A percentile compares a stretch with the other conserved stretches of the same genome.
Evolutionary conservation across 2,888 invertebrate genomes (phyloP).

Genomic region (Drosophila pseudotakahashii): DNA sequence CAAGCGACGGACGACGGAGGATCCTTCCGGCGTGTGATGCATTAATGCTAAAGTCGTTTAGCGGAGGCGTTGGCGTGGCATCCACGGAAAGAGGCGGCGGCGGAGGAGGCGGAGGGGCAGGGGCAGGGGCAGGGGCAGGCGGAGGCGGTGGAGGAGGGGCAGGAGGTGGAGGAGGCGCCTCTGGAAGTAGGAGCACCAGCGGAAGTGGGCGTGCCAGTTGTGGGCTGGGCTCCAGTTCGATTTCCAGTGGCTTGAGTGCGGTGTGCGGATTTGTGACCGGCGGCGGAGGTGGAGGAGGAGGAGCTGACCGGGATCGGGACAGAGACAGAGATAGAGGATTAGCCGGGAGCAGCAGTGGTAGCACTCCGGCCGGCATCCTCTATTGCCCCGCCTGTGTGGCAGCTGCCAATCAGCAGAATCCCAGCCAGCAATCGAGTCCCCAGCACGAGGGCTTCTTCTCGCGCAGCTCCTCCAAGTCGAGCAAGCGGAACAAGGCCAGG

Average conservation of each 20-base stretch:
- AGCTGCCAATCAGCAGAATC: slow-evolving; percentile 43
- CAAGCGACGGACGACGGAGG: slow-evolving; percentile 66
- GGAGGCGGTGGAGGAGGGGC: slow-evolving; percentile 1
- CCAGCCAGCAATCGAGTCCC: slow-evolving; percentile 23
- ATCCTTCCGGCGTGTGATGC: slow-evolving; percentile 82
- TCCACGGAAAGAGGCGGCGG: slow-evolving; percentile 51
- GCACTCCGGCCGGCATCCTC: slow-evolving; percentile 56
- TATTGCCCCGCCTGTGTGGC: slow-evolving; percentile 70
- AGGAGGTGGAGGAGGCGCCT: slow-evolving; percentile 15
- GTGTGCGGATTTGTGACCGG: slow-evolving; percentile 37
- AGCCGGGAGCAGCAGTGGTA: slow-evolving; percentile 33
- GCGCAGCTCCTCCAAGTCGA: slow-evolving; percentile 57
- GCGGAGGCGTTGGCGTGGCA: slow-evolving; percentile 64
- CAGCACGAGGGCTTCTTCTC: slow-evolving; percentile 42
- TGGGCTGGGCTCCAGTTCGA: slow-evolving; percentile 46
- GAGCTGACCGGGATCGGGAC: slow-evolving; percentile 7
- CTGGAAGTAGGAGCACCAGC: slow-evolving; percentile 34
- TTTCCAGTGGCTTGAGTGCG: slow-evolving; percentile 34
- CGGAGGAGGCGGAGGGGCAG: slow-evolving; percentile 37
- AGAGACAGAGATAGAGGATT: slow-evolving; percentile 7
- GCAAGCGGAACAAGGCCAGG: slow-evolving; percentile 55
- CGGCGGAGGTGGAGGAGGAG: slow-evolving; percentile 7
- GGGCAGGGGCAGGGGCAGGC: neutral
- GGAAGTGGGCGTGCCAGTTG: slow-evolving; percentile 56
- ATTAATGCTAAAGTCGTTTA: slow-evolving; percentile 83